A percentile compares a stretch with the other conserved stretches of the same genome.
Evolutionary conservation across 2,888 invertebrate genomes (phyloP).

Genomic region (Monochamus alternatus): DNA sequence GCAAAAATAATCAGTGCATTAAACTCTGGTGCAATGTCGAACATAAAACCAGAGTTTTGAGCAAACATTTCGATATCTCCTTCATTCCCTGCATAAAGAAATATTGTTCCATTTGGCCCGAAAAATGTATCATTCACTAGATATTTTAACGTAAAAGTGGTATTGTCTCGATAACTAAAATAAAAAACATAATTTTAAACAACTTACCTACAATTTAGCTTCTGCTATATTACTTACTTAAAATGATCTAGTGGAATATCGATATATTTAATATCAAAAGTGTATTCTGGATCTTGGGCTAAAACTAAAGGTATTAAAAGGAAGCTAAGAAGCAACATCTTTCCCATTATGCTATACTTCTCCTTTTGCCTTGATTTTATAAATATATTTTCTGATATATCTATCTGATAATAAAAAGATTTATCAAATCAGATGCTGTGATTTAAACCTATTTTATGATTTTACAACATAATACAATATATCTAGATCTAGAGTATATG

Average conservation of each 20-base stretch:
- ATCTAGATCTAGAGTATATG: neutral
- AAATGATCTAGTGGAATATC: conserved; percentile 90
- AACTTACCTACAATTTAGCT: neutral
- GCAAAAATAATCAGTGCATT: conserved; percentile 90
- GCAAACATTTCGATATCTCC: conserved; percentile 93
- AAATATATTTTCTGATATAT: neutral
- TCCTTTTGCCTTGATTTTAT: neutral
- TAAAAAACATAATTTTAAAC: conserved; percentile 2
- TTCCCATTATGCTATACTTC: neutral
- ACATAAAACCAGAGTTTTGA: conserved; percentile 94
- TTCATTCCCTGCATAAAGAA: conserved; percentile 97
- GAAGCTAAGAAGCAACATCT: neutral
- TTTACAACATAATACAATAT: neutral
- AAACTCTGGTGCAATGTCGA: conserved; percentile 89
- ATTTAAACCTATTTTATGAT: neutral
- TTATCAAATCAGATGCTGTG: neutral
- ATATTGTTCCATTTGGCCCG: conserved; percentile 84
- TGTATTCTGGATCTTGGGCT: conserved; percentile 31
- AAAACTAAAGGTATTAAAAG: conserved; percentile 4
- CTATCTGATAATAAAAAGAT: neutral
- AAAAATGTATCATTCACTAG: conserved; percentile 86
- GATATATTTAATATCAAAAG: conserved; percentile 70
- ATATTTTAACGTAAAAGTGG: conserved; percentile 86
- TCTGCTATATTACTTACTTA: conserved; percentile 65
- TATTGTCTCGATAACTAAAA: conserved; percentile 78